phyloP scores from a whole-genome alignment of 2,113 vertebrate genomes.

The Mormyrus lacerda region DNA sequence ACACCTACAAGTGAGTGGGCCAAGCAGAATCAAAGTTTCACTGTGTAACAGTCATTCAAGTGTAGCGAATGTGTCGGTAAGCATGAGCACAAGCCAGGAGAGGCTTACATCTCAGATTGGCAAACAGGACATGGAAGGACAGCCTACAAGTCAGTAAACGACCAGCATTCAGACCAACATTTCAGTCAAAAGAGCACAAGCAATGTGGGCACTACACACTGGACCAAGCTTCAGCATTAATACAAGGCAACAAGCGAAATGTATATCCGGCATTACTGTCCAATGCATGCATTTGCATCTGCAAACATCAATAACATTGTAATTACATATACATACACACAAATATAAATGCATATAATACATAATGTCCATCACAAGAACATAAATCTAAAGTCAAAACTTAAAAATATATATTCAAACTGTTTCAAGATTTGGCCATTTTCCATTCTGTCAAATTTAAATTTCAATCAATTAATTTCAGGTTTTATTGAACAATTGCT shows the following conservation, averaged over 20 bases:
- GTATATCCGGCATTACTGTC: not conserved
- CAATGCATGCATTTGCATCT: slow-evolving; percentile 1
- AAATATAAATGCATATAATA: not conserved
- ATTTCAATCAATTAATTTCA: not conserved
- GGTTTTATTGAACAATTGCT: not conserved
- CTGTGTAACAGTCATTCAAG: not conserved
- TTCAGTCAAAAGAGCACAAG: not conserved
- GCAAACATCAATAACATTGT: not conserved
- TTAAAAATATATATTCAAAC: not conserved
- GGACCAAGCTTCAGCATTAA: slow-evolving; percentile 1
- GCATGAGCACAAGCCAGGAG: not conserved
- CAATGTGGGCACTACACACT: not conserved
- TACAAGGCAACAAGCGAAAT: not conserved
- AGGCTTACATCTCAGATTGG: not conserved
- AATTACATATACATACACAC: not conserved
- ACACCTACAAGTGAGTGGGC: not conserved
- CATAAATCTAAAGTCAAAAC: not conserved
- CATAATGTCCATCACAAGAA: not conserved
- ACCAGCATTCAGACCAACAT: not conserved
- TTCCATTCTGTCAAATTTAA: not conserved
- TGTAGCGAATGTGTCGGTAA: not conserved
- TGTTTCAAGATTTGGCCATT: not conserved
- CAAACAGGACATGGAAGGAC: not conserved
- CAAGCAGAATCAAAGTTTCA: not conserved
- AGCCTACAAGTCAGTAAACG: not conserved